These are phyloP conservation scores for Drosophila punjabiensis DNA, from an alignment of 1,140 invertebrate species.

Conservation along the genomic window DNA sequence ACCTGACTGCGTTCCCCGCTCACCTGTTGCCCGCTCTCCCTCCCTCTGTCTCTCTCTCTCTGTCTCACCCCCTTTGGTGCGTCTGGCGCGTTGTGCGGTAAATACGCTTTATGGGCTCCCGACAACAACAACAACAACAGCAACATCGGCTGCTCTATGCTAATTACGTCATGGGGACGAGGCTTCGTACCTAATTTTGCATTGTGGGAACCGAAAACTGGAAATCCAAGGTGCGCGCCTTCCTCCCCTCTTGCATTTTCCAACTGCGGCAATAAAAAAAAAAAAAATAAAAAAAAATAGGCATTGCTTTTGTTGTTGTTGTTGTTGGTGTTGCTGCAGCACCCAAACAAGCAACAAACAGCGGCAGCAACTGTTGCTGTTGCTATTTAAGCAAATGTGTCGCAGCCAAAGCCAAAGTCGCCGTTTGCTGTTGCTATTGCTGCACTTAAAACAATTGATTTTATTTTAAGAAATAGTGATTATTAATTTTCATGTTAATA, in stretches of 20 bases:
- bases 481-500: background rate
- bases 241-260: conserved; percentile 66
- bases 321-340: conserved; percentile 37
- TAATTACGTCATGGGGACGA: conserved; percentile 85
- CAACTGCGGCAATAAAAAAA: conserved; percentile 51
- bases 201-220: conserved; percentile 85
- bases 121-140: conserved; percentile 38
- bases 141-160: conserved; percentile 80
- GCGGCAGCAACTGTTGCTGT: conserved; percentile 58
- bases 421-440: conserved; percentile 33
- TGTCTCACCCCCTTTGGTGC: conserved; percentile 29
- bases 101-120: conserved; percentile 82
- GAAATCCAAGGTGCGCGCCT: conserved; percentile 74
- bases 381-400: conserved; percentile 83
- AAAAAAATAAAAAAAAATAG: conserved; percentile 68
- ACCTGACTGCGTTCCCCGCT: conserved; percentile 50
- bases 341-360: conserved; percentile 52
- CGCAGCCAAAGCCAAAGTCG: conserved; percentile 79
- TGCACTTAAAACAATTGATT: conserved; percentile 10
- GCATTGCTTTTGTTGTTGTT: conserved; percentile 36
- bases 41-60: background rate
- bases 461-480: too few relatives aligned
- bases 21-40: conserved; percentile 8
- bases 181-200: conserved; percentile 84
- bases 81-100: conserved; percentile 79